Conservation (phyloP, 2,888 invertebrate species). For the Brachyopa scutellaris region DNA sequence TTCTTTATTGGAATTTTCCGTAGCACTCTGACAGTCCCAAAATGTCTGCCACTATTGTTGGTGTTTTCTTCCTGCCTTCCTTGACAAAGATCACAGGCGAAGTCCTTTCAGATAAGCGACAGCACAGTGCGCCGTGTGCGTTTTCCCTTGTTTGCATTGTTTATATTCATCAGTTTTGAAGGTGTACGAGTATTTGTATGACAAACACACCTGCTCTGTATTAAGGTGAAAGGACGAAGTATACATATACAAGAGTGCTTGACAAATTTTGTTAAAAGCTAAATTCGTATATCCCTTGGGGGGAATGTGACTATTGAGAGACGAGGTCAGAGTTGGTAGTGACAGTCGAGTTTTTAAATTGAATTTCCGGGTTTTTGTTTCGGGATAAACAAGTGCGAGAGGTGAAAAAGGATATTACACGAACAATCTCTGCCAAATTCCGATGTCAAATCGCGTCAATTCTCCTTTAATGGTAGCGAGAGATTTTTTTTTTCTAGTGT, state of each 20-base stretch:
- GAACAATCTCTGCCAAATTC: neutral
- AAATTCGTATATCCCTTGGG: neutral
- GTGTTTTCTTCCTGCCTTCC: neutral
- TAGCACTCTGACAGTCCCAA: neutral
- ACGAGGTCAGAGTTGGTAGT: too few species aligned
- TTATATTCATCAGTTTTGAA: slow-evolving; percentile 30
- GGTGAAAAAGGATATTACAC: too few species aligned
- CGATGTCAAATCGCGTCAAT: neutral
- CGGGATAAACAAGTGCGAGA: neutral
- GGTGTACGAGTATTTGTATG: slow-evolving; percentile 8
- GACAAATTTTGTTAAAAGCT: neutral
- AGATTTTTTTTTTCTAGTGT: slow-evolving; percentile 6
- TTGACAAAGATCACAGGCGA: slow-evolving; percentile 2
- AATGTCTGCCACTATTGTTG: slow-evolving; percentile 13
- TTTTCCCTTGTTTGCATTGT: slow-evolving; percentile 1
- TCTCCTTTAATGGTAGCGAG: neutral
- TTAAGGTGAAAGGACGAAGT: neutral
- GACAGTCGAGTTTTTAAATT: neutral
- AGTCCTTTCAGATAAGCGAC: neutral
- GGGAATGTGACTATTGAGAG: neutral
- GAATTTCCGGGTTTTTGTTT: neutral
- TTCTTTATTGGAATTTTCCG: slow-evolving; percentile 32
- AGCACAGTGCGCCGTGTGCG: neutral
- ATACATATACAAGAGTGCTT: slow-evolving; percentile 4
- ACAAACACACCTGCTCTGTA: slow-evolving; percentile 32